These are phyloP conservation scores for Agrochola macilenta DNA, from an alignment of 2,888 invertebrate species.

Conservation along the genomic window DNA sequence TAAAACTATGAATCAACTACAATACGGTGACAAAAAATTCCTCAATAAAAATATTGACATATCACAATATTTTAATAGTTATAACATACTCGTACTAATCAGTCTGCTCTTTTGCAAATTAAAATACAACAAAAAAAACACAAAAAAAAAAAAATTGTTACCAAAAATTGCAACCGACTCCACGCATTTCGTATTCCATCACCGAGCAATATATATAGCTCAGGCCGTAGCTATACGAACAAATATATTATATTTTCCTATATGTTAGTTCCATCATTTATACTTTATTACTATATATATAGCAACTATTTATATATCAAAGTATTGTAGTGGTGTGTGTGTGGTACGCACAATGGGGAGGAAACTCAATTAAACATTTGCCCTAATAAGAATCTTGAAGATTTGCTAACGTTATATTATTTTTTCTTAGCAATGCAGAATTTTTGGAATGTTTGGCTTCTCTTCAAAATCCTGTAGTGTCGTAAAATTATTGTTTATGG, in stretches of 20 bases:
- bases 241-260: constrained; percentile 90
- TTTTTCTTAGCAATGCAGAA: constrained; percentile 44
- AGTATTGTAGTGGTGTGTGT: constrained; percentile 64
- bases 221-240: constrained; percentile 86
- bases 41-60: no score
- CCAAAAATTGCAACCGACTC: constrained; percentile 68
- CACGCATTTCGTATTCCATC: constrained; percentile 73
- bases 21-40: no score
- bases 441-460: constrained; percentile 25
- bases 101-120: neutral
- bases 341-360: constrained; percentile 68
- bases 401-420: constrained; percentile 62
- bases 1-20: no score
- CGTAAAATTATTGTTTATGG: constrained; percentile 17
- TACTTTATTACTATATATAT: constrained; percentile 89
- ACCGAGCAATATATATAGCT: constrained; percentile 87
- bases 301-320: constrained; percentile 84
- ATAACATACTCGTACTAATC: neutral
- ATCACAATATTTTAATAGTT: neutral
- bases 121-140: neutral
- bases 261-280: constrained; percentile 90
- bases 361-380: constrained; percentile 88
- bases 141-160: constrained; percentile 10
- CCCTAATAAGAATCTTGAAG: constrained; percentile 79
- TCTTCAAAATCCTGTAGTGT: neutral